These are phyloP conservation scores for Artibeus jamaicensis DNA, from an alignment of 2,797 vertebrate genomes.

Conservation along the genomic window DNA sequence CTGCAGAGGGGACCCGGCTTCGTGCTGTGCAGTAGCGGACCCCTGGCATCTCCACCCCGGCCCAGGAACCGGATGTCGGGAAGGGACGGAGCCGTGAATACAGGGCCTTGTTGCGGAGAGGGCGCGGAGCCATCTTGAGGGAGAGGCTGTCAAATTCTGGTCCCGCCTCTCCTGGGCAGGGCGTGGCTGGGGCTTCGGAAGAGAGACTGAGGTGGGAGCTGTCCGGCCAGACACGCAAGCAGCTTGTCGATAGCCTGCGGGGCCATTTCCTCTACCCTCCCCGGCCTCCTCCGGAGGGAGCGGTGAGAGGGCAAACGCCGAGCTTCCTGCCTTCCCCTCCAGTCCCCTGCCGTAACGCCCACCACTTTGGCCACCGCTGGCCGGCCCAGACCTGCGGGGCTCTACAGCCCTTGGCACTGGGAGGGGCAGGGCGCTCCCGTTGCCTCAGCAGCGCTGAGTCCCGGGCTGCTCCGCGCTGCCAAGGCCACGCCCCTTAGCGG, in stretches of 20 bases:
- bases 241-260: conserved; percentile 9
- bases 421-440: conserved; percentile 30
- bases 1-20: background rate
- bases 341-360: background rate
- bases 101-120: background rate
- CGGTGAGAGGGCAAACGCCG: conserved; percentile 38
- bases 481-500: background rate
- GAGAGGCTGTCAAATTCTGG: background rate
- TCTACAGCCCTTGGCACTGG: background rate
- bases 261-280: conserved; percentile 58
- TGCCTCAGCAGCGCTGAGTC: conserved; percentile 35
- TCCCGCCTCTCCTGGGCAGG: background rate
- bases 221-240: background rate
- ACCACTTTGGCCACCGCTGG: background rate
- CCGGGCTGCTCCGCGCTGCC: conserved; percentile 49
- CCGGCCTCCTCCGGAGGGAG: conserved; percentile 31
- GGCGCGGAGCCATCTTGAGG: background rate
- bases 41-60: background rate
- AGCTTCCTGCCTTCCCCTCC: conserved; percentile 42
- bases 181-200: background rate
- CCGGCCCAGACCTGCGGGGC: background rate
- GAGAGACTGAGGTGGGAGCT: background rate
- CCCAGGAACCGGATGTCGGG: background rate
- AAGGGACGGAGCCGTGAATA: background rate
- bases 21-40: background rate